A percentile compares a stretch with the other conserved stretches of the same genome.
These are phyloP conservation scores for Plodia interpunctella DNA, from an alignment of 1,140 invertebrate species.

Conservation along the genomic window DNA sequence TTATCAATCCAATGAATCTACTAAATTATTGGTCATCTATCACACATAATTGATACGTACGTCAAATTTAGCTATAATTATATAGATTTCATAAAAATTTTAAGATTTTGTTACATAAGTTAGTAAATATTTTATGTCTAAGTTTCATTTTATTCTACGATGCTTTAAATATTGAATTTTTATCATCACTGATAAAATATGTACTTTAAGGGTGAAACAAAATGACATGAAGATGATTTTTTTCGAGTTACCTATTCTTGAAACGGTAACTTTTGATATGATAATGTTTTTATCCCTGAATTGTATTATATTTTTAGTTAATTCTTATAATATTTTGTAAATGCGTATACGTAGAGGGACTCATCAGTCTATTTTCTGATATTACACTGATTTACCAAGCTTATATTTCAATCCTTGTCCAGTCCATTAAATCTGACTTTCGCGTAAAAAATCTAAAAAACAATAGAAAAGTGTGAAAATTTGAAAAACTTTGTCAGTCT, in stretches of 20 bases:
- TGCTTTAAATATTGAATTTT: not conserved
- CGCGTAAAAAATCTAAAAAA: slow-evolving; percentile 37
- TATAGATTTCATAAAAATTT: not conserved
- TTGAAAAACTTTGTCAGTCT: slow-evolving; percentile 57
- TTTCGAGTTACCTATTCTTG: not conserved
- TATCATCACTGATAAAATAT: not conserved
- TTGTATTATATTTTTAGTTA: slow-evolving; percentile 14
- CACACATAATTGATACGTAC: slow-evolving; percentile 52
- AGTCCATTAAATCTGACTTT: slow-evolving; percentile 18
- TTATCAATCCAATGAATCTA: slow-evolving; percentile 29
- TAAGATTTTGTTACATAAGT: slow-evolving; percentile 1
- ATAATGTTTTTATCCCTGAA: slow-evolving; percentile 2
- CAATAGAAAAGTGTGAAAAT: slow-evolving; percentile 42
- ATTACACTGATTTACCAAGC: slow-evolving; percentile 25
- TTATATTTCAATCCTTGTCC: slow-evolving; percentile 19
- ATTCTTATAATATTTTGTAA: slow-evolving; percentile 25
- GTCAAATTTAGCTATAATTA: slow-evolving; percentile 17
- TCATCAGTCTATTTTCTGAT: slow-evolving; percentile 33
- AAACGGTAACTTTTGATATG: slow-evolving; percentile 20
- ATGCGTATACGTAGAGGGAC: slow-evolving; percentile 37
- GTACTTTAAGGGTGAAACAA: no score
- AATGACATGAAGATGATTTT: not conserved
- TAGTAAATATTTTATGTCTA: not conserved
- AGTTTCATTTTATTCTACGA: not conserved
- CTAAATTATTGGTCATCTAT: slow-evolving; percentile 44